phyloP scores from a whole-genome alignment of 2,113 vertebrate species.

The Engystomops pustulosus region DNA sequence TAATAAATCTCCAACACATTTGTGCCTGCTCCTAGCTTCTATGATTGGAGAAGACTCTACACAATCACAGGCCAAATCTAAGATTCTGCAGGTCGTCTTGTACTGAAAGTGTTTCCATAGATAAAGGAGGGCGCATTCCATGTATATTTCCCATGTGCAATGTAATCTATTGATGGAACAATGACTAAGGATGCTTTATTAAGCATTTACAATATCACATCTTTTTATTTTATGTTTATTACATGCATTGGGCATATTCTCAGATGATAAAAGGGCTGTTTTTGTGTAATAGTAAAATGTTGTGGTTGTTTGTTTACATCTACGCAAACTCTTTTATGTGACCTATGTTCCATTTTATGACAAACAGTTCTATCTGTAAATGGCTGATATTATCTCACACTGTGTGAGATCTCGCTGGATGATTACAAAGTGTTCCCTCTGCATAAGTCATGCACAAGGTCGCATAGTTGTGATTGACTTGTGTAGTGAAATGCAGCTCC shows the following conservation, averaged over 20 bases:
- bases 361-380: constrained; percentile 18
- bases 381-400: constrained; percentile 21
- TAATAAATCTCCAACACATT: constrained; percentile 18
- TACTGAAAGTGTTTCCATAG: not conserved
- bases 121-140: not conserved
- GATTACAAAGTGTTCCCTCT: constrained; percentile 35
- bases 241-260: not conserved
- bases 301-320: not conserved
- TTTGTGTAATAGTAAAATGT: not conserved
- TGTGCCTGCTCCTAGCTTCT: not conserved
- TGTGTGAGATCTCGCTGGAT: constrained; percentile 17
- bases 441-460: constrained; percentile 50
- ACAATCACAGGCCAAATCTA: not conserved
- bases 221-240: not conserved
- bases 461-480: constrained; percentile 26
- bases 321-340: constrained; percentile 1
- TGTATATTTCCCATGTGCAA: not conserved
- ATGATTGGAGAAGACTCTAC: not conserved
- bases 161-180: not conserved
- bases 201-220: not conserved
- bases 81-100: not conserved
- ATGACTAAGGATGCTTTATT: too few relatives aligned
- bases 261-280: not conserved
- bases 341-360: constrained; percentile 29
- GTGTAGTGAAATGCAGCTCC: constrained; percentile 21